A percentile compares a stretch with the other conserved stretches of the same genome.
Conservation (phyloP, 37 sponge, comb jelly and placozoan species). For the Eunapius fragilis region DNA sequence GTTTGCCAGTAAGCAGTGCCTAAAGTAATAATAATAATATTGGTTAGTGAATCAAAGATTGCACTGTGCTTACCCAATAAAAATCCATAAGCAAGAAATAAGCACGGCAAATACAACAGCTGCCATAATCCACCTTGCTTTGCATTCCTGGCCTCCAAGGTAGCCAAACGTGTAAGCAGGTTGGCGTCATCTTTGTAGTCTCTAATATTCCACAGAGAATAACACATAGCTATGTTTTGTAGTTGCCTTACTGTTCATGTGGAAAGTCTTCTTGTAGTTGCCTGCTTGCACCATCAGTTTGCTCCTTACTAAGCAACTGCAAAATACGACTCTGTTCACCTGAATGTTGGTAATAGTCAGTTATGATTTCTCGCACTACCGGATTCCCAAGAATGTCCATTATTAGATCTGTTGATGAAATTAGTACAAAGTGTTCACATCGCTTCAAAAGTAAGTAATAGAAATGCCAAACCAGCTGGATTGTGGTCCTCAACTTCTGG, state of each 20-base stretch:
- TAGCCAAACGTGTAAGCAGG: conserved; percentile 22
- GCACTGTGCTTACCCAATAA: conserved; percentile 45
- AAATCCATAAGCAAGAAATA: conserved; percentile 56
- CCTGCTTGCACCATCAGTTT: too few species aligned
- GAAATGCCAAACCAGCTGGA: conserved; percentile 28
- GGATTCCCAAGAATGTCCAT: conserved; percentile 76
- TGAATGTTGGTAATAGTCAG: conserved; percentile 27
- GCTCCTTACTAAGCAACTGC: too few species aligned
- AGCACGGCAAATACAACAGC: conserved; percentile 31
- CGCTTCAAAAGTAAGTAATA: too few species aligned
- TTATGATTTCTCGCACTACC: conserved; percentile 18
- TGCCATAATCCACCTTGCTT: conserved; percentile 25
- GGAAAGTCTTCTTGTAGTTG: too few species aligned
- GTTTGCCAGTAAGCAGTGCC: conserved; percentile 81
- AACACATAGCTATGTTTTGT: neutral
- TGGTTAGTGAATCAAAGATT: too few species aligned
- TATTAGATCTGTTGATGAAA: conserved; percentile 65
- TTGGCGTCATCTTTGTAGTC: neutral
- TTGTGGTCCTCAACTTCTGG: conserved; percentile 70
- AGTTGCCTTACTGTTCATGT: neutral
- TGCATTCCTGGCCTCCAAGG: conserved; percentile 54
- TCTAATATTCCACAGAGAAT: neutral
- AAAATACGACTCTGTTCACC: too few species aligned
- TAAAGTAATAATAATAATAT: too few species aligned
- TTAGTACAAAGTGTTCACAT: too few species aligned